Evolutionary conservation across 2,113 vertebrate genomes (phyloP), one percentile per base, ranked within the genome.

Genomic region (Merops nubicus): DNA sequence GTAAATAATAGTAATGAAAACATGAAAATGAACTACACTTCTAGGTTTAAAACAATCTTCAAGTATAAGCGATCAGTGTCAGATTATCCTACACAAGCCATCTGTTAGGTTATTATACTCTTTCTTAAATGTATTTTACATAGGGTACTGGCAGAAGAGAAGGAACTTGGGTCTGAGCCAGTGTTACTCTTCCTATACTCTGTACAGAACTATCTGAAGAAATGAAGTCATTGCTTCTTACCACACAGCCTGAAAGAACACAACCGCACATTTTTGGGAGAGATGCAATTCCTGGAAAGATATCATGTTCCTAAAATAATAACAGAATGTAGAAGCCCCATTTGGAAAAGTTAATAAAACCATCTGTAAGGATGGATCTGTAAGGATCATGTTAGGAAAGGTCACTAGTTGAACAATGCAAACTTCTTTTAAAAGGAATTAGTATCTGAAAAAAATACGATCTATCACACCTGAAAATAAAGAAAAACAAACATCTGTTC

Each of bases 41-140:
- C 72, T 69, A 63, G 67, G 83, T 84, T 95, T 97, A 54, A 91
- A 96, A 62, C 45, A 94, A 92, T 75, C 42, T 96, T 93, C 86
- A 91, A 94, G 54, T 77, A 50, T 65, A 96, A 96, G 70, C 3
- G 9, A 73, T 92, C 75, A 86, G 79, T 91, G 59, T 94, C 88
- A 92, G 79, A 94, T 93, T 92, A 96, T 94, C 91, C 92, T 94
- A 95, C 91, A 94, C 67, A 93, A 92, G 85, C 92, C 92, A 97
- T 96, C 96, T 97, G 96, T 90, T 92, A 88, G 63, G 76, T 84
- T 94, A 95, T 92, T 88, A 94, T 88, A 96, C 62, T 93, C 17
- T 86, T 84, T 69, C 63, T 79, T 60, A 56, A 89, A 91, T 91
- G 63, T 86, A 74, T 80, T 94, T 92, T 91, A 77, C 51, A 84